These are phyloP conservation scores for Cheilosia variabilis DNA, from an alignment of 2,888 invertebrate species.

Conservation along the genomic window DNA sequence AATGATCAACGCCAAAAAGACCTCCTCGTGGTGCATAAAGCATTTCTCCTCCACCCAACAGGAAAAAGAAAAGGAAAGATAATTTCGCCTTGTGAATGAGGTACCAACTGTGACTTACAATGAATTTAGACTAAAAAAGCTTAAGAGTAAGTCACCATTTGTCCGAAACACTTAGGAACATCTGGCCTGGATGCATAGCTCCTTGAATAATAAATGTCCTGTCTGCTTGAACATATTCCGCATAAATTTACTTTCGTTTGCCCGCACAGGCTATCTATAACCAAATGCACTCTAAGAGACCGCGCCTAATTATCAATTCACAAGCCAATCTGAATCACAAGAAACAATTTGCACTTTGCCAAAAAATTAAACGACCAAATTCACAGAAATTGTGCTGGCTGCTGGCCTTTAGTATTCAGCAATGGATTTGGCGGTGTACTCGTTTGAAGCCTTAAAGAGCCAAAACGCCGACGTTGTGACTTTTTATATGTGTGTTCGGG, in stretches of 20 bases:
- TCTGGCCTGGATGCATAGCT: too few species aligned
- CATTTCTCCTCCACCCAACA: too few species aligned
- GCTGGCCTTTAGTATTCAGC: constrained; percentile 64
- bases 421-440: constrained; percentile 54
- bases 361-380: constrained; percentile 63
- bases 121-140: too few species aligned
- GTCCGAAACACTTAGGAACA: too few species aligned
- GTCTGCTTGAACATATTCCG: not conserved
- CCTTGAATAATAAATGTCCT: too few species aligned
- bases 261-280: not conserved
- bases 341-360: constrained; percentile 62
- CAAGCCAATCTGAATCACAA: constrained; percentile 38
- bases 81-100: too few species aligned
- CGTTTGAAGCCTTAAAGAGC: constrained; percentile 63
- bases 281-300: constrained; percentile 3
- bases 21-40: too few species aligned
- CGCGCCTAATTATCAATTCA: constrained; percentile 59
- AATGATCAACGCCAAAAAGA: too few species aligned
- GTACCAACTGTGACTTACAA: too few species aligned
- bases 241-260: not conserved
- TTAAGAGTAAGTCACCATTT: too few species aligned
- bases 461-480: constrained; percentile 64
- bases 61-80: too few species aligned
- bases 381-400: constrained; percentile 54
- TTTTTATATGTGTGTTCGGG: constrained; percentile 42